These are phyloP conservation scores for Sycophila sp. DNA, from an alignment of 1,140 invertebrate species.

Conservation along the genomic window DNA sequence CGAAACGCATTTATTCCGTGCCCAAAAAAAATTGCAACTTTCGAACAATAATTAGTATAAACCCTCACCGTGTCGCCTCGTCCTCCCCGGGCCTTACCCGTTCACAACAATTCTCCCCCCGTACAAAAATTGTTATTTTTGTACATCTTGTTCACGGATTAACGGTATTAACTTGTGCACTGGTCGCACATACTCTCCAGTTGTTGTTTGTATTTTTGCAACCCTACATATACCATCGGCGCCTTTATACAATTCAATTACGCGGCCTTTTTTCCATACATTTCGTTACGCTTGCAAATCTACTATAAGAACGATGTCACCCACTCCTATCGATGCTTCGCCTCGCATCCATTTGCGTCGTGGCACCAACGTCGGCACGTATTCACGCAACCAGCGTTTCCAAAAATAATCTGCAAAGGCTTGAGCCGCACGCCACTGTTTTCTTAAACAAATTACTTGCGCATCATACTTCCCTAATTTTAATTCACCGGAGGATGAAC, in stretches of 20 bases:
- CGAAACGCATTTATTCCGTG: too few species aligned
- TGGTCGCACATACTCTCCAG: neutral
- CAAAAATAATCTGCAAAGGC: slow-evolving; percentile 1
- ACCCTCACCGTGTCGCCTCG: too few species aligned
- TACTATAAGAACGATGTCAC: neutral
- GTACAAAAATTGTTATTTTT: too few species aligned
- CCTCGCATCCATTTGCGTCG: neutral
- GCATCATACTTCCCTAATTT: neutral
- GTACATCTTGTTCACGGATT: neutral
- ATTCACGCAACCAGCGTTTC: slow-evolving; percentile 18
- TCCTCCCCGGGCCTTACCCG: too few species aligned
- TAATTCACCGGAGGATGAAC: too few species aligned
- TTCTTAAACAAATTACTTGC: neutral
- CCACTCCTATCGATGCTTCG: neutral
- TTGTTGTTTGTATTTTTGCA: neutral
- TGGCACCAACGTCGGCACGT: neutral
- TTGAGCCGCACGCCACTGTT: slow-evolving; percentile 11
- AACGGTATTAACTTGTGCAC: neutral
- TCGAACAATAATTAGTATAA: too few species aligned
- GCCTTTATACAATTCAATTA: neutral
- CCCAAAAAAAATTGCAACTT: too few species aligned
- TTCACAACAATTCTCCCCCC: too few species aligned
- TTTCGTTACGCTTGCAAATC: neutral
- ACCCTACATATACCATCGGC: neutral
- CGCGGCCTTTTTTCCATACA: neutral